Base-by-base conservation (phyloP, 1,140 invertebrate genomes). In the Drosophila seguyi region DNA sequence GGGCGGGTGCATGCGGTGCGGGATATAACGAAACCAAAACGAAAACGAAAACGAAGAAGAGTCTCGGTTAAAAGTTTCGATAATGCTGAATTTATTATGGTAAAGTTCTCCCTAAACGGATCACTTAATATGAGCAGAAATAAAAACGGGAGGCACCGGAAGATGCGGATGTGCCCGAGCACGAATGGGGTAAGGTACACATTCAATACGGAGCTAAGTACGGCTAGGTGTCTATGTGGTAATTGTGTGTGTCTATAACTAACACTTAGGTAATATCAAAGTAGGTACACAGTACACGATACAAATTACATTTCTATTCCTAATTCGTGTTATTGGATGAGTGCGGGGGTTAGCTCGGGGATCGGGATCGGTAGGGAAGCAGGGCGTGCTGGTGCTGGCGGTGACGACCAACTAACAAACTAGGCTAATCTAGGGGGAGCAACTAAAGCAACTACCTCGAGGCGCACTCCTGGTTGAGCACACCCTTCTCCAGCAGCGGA, bases 391-490 rank as follows among this genome's bases (percentile, higher is more conserved):
- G 60, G 25, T 52, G 74, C 73, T 57, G 60, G 25, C 42, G 62
- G 36, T 34, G 34, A 38, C 50, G 27, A 58, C 20, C 34, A 58
- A 36, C 48, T 60, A n/a, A n/a, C 39, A 18, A 61, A 58, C 8
- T 20, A 42, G 39, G n/a, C 20, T 6, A 53, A 34, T 36, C 36
- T 18, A 34, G 18, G 8, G 50, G 31, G 14, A 22, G 10, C 60
- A 59, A 42, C 61, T 60, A 73, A 39, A 25, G 62, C 63, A 66
- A 73, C 93, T 94, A 94, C 95, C 94, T 94, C 90, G 94, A 93
- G 57, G 94, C 93, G 34, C 96, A 96, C 83, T 97, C 96, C 92
- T 96, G 96, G 81, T 96, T 97, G 44, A 99, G 94, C 42, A 96
- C 94, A 41, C 95, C 94, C 68, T 94, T 95, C 90, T 98, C 96